Percentiles rank a stretch among this genome's conserved stretches.
These are phyloP conservation scores for Ormia ochracea DNA, from an alignment of 2,888 invertebrate species.

Conservation along the genomic window DNA sequence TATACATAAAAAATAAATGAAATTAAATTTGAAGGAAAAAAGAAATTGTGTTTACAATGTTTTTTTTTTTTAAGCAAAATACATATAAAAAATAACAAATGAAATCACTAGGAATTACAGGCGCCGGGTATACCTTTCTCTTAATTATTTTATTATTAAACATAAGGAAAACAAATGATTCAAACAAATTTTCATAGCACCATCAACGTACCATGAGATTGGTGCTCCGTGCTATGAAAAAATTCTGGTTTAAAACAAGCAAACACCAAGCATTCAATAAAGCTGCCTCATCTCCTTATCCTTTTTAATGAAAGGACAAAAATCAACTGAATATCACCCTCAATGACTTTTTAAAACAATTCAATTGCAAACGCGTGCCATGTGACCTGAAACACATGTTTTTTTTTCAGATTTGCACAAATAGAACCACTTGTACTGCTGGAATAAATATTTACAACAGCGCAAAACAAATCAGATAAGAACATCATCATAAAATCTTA, in stretches of 20 bases:
- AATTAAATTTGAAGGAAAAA: no score
- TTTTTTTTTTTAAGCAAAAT: no score
- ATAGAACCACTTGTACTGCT: constrained; percentile 30
- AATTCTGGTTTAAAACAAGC: constrained; percentile 67
- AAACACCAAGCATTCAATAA: constrained; percentile 70
- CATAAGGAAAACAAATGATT: constrained; percentile 37
- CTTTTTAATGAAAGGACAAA: constrained; percentile 6
- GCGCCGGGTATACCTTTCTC: no score
- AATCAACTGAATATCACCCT: constrained; percentile 38
- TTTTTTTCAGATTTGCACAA: constrained; percentile 67
- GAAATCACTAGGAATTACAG: no score
- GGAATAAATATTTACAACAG: constrained; percentile 2
- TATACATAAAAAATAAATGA: no score
- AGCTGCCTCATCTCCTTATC: constrained; percentile 25
- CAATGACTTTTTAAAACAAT: constrained; percentile 53
- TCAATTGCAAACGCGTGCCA: constrained; percentile 66
- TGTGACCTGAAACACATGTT: constrained; percentile 77
- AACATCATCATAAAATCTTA: constrained; percentile 61
- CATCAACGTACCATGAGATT: constrained; percentile 36
- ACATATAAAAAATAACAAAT: no score
- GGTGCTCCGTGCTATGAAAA: constrained; percentile 21
- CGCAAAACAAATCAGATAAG: constrained; percentile 51
- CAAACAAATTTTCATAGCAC: constrained; percentile 56
- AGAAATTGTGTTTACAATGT: no score
- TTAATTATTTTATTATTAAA: constrained; percentile 38